Evolutionary conservation across 2,888 invertebrate species (phyloP), one percentile per base, ranked within the genome.

Genomic region (Amphipyra berbera): DNA sequence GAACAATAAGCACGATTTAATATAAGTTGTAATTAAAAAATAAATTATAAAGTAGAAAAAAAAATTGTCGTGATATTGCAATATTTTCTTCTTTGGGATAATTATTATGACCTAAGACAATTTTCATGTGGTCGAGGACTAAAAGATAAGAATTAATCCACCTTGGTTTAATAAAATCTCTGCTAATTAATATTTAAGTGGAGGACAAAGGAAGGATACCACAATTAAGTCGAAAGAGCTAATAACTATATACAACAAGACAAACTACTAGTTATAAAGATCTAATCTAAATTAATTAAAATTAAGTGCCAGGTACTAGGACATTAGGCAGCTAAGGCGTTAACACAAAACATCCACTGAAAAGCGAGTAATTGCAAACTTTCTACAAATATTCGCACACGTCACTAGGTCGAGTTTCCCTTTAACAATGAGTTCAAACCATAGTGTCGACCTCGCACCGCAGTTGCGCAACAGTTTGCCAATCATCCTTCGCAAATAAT

Each of bases 401-500:
- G 59, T 49, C 61, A 67, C 47, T 69, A 48, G 57, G 58, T 58
- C 63, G 68, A 71, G 70, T 78, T 77, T 80, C 78, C 82, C 76
- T 77, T 70, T 61, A 60, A 76, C 54, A 76, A 74, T 66, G 63
- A 50, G 41, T 63, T 49, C 46, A 57, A 56, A 61, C 65, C 62
- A 73, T 72, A 59, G 65, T 49, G 55, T 30, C 45, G 76, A 63
- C 79, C 81, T 72, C 70, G 58, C 60, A 38, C 49, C 46, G 57
- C 59, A 56, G 52, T 75, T 78, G 66, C 62, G 68, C 71, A 78
- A 81, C 61, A 14, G 42, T 81, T 82, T 66, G 64, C 64, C 74
- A 84, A 86, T 73, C 67, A 78, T 85, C 80, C 81, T 82, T 82
- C 76, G 71, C 75, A 41, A 59, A 71, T 69, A 74, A 74, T 64